Evolutionary conservation across 2,113 vertebrate species (phyloP).

Genomic region (Brevimyrus niger): DNA sequence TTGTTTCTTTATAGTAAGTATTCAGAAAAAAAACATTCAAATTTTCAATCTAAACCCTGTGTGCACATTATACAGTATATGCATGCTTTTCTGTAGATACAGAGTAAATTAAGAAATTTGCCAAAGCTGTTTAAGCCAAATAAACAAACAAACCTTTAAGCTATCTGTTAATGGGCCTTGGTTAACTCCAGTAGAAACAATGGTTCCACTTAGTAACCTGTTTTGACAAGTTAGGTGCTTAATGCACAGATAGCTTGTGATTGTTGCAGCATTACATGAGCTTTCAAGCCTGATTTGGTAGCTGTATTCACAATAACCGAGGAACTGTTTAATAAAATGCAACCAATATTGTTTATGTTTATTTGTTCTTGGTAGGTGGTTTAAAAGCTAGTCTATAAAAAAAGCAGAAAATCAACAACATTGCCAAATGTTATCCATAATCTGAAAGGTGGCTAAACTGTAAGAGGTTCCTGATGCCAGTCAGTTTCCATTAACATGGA

Average conservation of each 20-base stretch:
- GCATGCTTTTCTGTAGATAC: background rate
- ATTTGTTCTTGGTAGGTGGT: background rate
- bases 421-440: conserved; percentile 19
- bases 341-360: background rate
- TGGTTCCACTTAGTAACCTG: background rate
- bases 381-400: background rate
- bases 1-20: background rate
- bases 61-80: background rate
- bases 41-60: background rate
- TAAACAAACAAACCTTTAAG: background rate
- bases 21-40: background rate
- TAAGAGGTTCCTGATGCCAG: conserved; percentile 25
- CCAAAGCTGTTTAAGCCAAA: background rate
- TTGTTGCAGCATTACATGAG: background rate
- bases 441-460: conserved; percentile 19
- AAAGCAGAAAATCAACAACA: conserved; percentile 17
- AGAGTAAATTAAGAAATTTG: background rate
- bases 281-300: background rate
- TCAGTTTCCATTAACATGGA: conserved; percentile 23
- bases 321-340: background rate
- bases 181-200: background rate
- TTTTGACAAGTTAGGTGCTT: background rate
- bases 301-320: background rate
- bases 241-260: background rate
- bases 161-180: background rate